A percentile compares a stretch with the other conserved stretches of the same genome.
Conservation (phyloP, 1,140 invertebrate genomes). For the Drosophila nasuta region DNA sequence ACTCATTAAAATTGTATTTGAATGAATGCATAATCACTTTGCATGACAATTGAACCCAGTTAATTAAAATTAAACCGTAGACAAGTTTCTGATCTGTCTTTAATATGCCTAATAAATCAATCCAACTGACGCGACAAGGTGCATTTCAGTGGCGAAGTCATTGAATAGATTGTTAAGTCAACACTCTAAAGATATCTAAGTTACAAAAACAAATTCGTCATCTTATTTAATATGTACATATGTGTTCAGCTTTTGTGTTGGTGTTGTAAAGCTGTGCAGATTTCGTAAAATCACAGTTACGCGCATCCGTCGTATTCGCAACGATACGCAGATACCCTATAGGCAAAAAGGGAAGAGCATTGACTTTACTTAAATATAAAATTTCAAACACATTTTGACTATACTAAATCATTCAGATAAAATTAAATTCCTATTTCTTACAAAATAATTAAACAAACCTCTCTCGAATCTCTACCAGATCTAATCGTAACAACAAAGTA, state of each 20-base stretch:
- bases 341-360: background rate
- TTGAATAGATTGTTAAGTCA: background rate
- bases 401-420: too few species aligned
- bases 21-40: conserved; percentile 4
- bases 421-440: too few species aligned
- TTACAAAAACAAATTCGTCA: conserved; percentile 4
- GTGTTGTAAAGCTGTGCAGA: conserved; percentile 26
- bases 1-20: conserved; percentile 3
- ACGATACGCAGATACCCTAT: conserved; percentile 11
- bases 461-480: too few species aligned
- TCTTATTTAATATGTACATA: conserved; percentile 11
- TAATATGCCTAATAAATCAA: conserved; percentile 28
- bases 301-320: conserved; percentile 33
- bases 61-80: conserved; percentile 2
- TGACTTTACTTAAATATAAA: background rate
- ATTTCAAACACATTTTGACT: too few species aligned
- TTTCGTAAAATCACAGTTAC: conserved; percentile 48
- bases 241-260: background rate
- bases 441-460: too few species aligned
- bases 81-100: conserved; percentile 13
- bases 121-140: conserved; percentile 18
- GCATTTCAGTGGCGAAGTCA: background rate
- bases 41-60: conserved; percentile 11
- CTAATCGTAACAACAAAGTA: too few species aligned
- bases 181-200: conserved; percentile 1